phyloP scores from a whole-genome alignment of 2,888 invertebrate species.

The Acronicta leporina region DNA sequence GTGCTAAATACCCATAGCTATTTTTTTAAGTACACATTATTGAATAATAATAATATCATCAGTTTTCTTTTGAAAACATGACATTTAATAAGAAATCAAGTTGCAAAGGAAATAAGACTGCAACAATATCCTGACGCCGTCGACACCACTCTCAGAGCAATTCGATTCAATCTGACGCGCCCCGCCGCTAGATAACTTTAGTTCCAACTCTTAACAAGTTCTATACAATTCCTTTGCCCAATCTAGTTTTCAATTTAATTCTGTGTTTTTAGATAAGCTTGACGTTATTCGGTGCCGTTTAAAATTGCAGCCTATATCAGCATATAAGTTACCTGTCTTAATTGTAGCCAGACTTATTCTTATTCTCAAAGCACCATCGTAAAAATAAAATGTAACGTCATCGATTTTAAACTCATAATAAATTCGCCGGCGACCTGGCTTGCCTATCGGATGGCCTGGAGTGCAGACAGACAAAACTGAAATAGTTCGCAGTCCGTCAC shows the following conservation, averaged over 20 bases:
- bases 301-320: too few species aligned
- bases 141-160: slow-evolving; percentile 7
- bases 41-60: too few species aligned
- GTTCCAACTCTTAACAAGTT: slow-evolving; percentile 42
- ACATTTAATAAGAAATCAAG: neutral
- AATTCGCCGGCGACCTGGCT: slow-evolving; percentile 16
- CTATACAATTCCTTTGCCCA: slow-evolving; percentile 24
- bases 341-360: too few species aligned
- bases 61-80: too few species aligned
- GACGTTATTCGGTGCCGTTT: neutral
- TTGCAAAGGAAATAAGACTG: slow-evolving; percentile 1
- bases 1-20: too few species aligned
- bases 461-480: slow-evolving; percentile 16
- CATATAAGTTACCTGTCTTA: too few species aligned
- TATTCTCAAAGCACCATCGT: neutral
- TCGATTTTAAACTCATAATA: slow-evolving; percentile 23
- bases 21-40: too few species aligned
- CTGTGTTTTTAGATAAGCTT: slow-evolving; percentile 10
- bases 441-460: slow-evolving; percentile 6
- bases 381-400: slow-evolving; percentile 7
- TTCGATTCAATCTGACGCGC: slow-evolving; percentile 44
- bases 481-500: slow-evolving; percentile 26
- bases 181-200: slow-evolving; percentile 24
- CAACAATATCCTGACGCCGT: slow-evolving; percentile 2
- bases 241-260: slow-evolving; percentile 20